phyloP scores from a whole-genome alignment of 2,113 vertebrate genomes.

The Asarcornis scutulata region DNA sequence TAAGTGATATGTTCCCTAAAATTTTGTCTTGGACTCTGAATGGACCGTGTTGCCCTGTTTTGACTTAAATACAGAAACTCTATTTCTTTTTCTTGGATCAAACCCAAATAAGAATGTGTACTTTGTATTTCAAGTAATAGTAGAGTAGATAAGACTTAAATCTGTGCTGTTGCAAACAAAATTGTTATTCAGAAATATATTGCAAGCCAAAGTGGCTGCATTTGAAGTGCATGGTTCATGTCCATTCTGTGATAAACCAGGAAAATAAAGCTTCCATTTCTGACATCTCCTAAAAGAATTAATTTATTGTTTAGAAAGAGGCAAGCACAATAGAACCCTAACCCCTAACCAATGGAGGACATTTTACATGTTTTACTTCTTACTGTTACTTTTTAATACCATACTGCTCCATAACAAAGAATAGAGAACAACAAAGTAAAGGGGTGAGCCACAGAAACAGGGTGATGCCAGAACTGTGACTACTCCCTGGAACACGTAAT shows the following conservation, averaged over 20 bases:
- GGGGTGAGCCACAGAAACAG: not conserved
- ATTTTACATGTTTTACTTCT: not conserved
- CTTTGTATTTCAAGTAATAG: not conserved
- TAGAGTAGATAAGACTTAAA: not conserved
- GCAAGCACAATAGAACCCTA: not conserved
- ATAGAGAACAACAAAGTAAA: not conserved
- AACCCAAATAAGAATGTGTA: not conserved
- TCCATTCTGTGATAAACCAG: not conserved
- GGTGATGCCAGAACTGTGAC: not conserved
- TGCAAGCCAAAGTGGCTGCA: not conserved
- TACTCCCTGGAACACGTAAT: not conserved
- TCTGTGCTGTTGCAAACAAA: not conserved
- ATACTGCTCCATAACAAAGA: not conserved
- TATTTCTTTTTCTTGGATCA: not conserved
- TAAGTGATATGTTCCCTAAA: not conserved
- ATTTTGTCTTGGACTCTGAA: not conserved
- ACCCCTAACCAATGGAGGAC: not conserved
- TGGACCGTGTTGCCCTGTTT: not conserved
- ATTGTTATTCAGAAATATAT: not conserved
- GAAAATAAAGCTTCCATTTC: not conserved
- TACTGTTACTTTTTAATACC: not conserved
- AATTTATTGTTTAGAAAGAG: not conserved
- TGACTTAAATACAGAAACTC: not conserved
- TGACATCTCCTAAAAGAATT: not conserved
- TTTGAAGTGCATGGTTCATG: not conserved